Evolutionary conservation across 2,113 vertebrate genomes (phyloP).

Genomic region (Sinocyclocheilus maitianheensis): DNA sequence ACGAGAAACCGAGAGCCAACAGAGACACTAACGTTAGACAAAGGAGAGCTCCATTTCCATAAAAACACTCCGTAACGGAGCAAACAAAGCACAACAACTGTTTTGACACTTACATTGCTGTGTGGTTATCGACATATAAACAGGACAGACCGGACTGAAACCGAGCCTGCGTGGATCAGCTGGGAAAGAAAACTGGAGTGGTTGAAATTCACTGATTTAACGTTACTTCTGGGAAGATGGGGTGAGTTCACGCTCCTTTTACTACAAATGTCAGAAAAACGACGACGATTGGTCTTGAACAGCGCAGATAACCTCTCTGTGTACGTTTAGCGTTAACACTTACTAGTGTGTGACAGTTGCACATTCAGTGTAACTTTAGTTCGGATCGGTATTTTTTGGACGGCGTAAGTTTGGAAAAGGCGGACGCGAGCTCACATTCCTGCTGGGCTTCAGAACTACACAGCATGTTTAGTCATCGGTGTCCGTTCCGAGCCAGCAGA

Average conservation of each 20-base stretch:
- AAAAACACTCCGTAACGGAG: slow-evolving; percentile 13
- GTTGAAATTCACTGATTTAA: not conserved
- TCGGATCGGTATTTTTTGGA: not conserved
- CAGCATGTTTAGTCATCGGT: not conserved
- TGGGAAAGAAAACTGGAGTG: not conserved
- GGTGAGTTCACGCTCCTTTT: slow-evolving; percentile 45
- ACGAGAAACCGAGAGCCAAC: not conserved
- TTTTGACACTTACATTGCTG: slow-evolving; percentile 31
- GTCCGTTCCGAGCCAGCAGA: not conserved
- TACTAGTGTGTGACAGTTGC: not conserved
- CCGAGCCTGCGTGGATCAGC: not conserved
- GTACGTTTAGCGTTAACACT: not conserved
- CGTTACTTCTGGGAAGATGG: slow-evolving; percentile 42
- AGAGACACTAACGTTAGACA: slow-evolving; percentile 14
- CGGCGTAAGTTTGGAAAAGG: slow-evolving; percentile 20
- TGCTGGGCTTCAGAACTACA: not conserved
- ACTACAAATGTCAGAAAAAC: not conserved
- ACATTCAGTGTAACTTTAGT: slow-evolving; percentile 7
- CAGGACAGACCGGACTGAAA: not conserved
- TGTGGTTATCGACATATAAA: not conserved
- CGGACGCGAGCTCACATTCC: not conserved
- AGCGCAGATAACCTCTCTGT: not conserved
- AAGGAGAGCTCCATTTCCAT: slow-evolving; percentile 2
- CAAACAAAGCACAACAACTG: slow-evolving; percentile 28
- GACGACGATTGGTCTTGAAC: not conserved